phyloP scores from a whole-genome alignment of 2,888 invertebrate species.

The Aphrophora alni region DNA sequence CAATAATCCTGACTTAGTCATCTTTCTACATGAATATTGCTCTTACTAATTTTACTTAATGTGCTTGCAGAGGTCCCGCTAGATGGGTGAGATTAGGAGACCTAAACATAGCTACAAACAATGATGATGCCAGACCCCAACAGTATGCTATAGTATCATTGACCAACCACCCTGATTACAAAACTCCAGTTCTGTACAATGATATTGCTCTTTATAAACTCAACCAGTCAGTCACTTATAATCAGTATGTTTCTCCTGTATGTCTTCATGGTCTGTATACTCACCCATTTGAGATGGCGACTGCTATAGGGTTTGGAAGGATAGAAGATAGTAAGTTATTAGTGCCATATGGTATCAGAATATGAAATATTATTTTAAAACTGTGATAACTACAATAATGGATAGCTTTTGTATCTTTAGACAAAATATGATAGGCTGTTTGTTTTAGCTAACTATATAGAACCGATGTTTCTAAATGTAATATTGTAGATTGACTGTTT shows the following conservation, averaged over 20 bases:
- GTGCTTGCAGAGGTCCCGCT: conserved; percentile 21
- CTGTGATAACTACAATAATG: no score
- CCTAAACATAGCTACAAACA: neutral
- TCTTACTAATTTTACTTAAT: no score
- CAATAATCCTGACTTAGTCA: no score
- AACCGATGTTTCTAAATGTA: no score
- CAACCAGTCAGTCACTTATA: conserved; percentile 51
- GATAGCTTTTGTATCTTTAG: no score
- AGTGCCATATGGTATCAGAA: no score
- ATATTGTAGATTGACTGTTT: no score
- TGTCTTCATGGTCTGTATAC: conserved; percentile 52
- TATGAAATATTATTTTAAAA: no score
- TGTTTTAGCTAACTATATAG: no score
- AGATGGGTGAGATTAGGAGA: conserved; percentile 23
- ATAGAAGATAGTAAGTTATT: conserved; percentile 42
- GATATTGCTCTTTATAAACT: conserved; percentile 54
- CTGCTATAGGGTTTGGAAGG: conserved; percentile 55
- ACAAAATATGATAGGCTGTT: no score
- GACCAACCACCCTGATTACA: conserved; percentile 30
- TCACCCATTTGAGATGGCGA: conserved; percentile 48
- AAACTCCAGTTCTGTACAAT: conserved; percentile 34
- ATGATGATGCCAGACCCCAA: conserved; percentile 15
- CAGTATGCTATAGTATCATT: neutral
- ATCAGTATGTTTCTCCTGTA: conserved; percentile 52
- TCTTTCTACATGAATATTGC: no score